A percentile compares a stretch with the other conserved stretches of the same genome.
Conservation (phyloP, 2,797 vertebrate genomes). For the Chrosomus eos region DNA sequence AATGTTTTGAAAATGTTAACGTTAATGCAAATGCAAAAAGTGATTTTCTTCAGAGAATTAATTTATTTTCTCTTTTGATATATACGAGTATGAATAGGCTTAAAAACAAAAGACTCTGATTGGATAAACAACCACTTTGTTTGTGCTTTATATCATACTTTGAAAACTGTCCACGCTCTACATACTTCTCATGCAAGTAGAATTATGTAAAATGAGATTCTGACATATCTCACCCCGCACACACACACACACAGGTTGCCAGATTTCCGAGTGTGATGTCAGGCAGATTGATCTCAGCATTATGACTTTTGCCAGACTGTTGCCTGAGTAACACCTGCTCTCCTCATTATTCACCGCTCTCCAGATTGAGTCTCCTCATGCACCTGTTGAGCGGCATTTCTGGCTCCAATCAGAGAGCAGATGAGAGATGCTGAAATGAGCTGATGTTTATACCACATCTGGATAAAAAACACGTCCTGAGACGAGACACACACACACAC, state of each 20-base stretch:
- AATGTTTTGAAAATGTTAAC: not conserved
- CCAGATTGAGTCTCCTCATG: constrained; percentile 40
- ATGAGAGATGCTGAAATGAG: constrained; percentile 36
- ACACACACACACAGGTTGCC: constrained; percentile 16
- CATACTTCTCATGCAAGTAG: not conserved
- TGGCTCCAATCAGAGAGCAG: constrained; percentile 27
- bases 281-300: constrained; percentile 25
- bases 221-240: not conserved
- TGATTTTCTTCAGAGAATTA: too few relatives aligned
- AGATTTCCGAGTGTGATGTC: constrained; percentile 32
- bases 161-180: constrained; percentile 1
- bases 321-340: constrained; percentile 49
- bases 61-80: too few relatives aligned
- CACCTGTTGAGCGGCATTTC: constrained; percentile 32
- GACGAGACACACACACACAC: too few relatives aligned
- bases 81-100: not conserved
- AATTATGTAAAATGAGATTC: not conserved
- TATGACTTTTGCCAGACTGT: constrained; percentile 42
- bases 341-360: constrained; percentile 43
- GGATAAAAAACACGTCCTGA: constrained; percentile 19
- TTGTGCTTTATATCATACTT: not conserved
- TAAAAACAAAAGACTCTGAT: not conserved
- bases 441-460: constrained; percentile 19
- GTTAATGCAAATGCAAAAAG: too few relatives aligned
- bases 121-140: not conserved